phyloP scores from a whole-genome alignment of 1,140 invertebrate species.

The Thereuonema tuberculata region DNA sequence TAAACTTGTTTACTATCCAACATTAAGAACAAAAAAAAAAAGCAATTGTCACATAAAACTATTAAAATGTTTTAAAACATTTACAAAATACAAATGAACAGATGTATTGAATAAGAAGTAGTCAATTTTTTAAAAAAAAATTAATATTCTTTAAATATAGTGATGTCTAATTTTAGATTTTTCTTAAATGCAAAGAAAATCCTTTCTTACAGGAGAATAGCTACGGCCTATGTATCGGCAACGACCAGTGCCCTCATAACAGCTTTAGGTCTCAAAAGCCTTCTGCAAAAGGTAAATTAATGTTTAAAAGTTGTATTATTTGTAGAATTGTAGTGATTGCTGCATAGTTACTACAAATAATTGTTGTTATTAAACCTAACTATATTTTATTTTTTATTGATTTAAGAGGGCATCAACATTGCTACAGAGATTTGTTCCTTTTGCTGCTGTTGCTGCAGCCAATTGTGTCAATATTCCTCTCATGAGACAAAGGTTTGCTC shows the following conservation, averaged over 20 bases:
- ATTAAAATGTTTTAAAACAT: too few relatives aligned
- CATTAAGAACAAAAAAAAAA: too few relatives aligned
- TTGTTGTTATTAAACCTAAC: not conserved
- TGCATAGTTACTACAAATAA: too few relatives aligned
- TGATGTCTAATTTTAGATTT: constrained; percentile 22
- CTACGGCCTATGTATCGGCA: constrained; percentile 36
- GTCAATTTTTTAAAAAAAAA: too few relatives aligned
- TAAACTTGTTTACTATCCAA: too few relatives aligned
- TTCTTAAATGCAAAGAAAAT: too few relatives aligned
- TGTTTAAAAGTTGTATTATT: not conserved
- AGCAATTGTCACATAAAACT: too few relatives aligned
- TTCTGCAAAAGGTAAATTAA: constrained; percentile 38
- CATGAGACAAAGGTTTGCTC: constrained; percentile 49
- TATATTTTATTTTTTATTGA: not conserved
- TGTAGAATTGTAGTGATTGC: constrained; percentile 1
- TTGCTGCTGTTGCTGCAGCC: constrained; percentile 74
- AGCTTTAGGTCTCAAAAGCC: constrained; percentile 37
- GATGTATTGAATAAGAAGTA: too few relatives aligned
- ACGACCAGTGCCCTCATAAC: constrained; percentile 36
- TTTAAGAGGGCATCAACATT: constrained; percentile 17
- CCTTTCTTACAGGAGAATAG: constrained; percentile 33
- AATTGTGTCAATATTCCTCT: constrained; percentile 87
- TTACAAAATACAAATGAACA: too few relatives aligned
- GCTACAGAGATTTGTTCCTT: constrained; percentile 50
- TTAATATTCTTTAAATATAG: constrained; percentile 17